These are phyloP conservation scores for Tenebrosternarchus preto DNA, from an alignment of 2,113 vertebrate genomes.

Conservation along the genomic window DNA sequence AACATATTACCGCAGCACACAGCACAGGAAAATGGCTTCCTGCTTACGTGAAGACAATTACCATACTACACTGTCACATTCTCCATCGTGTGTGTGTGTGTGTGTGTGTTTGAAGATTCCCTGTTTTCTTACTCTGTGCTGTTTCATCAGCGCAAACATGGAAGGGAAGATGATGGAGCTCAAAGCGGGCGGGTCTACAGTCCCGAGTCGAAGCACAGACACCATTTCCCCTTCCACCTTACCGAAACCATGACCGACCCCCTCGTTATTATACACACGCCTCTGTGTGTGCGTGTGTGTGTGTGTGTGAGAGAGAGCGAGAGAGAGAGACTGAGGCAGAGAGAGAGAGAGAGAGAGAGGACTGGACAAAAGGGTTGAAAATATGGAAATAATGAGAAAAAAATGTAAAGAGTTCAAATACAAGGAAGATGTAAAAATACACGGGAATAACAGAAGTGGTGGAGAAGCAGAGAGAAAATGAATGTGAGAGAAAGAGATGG, in stretches of 20 bases:
- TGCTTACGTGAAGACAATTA: not conserved
- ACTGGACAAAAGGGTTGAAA: too few relatives aligned
- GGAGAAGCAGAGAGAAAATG: not conserved
- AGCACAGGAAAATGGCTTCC: conserved; percentile 6
- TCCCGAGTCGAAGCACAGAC: not conserved
- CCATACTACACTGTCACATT: conserved; percentile 19
- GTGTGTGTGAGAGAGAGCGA: not conserved
- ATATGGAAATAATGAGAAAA: too few relatives aligned
- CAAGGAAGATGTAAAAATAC: too few relatives aligned
- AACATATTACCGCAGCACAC: too few relatives aligned
- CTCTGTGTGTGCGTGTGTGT: not conserved
- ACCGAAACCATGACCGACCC: not conserved
- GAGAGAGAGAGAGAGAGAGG: not conserved
- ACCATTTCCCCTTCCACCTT: not conserved
- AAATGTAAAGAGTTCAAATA: too few relatives aligned
- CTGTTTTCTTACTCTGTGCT: not conserved
- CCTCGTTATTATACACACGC: conserved; percentile 42
- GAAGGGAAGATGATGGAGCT: not conserved
- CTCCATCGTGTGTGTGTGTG: conserved; percentile 11
- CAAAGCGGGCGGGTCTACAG: not conserved
- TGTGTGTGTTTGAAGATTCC: conserved; percentile 13
- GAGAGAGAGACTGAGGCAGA: not conserved
- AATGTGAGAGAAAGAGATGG: not conserved
- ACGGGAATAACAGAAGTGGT: too few relatives aligned
- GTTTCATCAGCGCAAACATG: not conserved